A percentile compares a stretch with the other conserved stretches of the same genome.
Evolutionary conservation across 2,113 vertebrate species (phyloP).

Genomic region (Neodon shergylaensis): DNA sequence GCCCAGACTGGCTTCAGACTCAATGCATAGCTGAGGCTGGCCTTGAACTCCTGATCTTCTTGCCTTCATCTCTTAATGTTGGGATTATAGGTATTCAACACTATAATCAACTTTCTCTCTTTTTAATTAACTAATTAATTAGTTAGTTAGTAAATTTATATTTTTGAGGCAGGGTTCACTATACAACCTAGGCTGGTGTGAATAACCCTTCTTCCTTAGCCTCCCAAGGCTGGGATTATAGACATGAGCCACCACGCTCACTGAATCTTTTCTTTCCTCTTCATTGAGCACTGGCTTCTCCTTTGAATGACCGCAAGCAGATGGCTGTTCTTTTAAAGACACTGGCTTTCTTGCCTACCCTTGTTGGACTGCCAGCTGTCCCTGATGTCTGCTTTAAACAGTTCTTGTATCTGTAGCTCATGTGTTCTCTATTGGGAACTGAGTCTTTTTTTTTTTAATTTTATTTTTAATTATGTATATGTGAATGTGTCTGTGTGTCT

Average conservation of each 20-base stretch:
- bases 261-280: conserved; percentile 10
- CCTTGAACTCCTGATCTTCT: not conserved
- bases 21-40: not conserved
- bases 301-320: not conserved
- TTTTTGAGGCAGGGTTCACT: not conserved
- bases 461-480: not conserved
- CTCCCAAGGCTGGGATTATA: not conserved
- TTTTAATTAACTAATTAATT: too few species aligned
- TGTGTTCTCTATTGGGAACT: not conserved
- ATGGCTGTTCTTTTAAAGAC: conserved; percentile 8
- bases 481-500: not conserved
- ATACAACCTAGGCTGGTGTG: not conserved
- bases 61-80: not conserved
- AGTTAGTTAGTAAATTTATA: too few species aligned
- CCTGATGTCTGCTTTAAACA: not conserved
- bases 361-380: conserved; percentile 18
- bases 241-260: not conserved
- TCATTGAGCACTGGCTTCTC: conserved; percentile 22
- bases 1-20: not conserved
- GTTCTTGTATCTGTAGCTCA: not conserved
- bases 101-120: not conserved
- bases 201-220: not conserved
- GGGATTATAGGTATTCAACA: not conserved
- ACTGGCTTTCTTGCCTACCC: not conserved
- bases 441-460: not conserved